phyloP scores from a whole-genome alignment of 2,888 invertebrate species.

The Heliconius charithonia region DNA sequence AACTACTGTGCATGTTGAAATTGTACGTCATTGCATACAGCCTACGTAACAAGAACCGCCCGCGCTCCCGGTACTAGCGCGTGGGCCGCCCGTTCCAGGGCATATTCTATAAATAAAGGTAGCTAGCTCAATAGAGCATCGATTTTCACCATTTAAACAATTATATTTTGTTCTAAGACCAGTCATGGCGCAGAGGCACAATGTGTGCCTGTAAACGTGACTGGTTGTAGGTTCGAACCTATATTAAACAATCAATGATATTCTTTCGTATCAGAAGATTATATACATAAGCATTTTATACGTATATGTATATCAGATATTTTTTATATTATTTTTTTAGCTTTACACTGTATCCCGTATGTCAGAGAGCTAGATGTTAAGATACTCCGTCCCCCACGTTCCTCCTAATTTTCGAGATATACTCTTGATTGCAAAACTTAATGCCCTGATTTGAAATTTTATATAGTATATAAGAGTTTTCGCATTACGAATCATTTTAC shows the following conservation, averaged over 20 bases:
- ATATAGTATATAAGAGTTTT: neutral
- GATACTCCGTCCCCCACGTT: neutral
- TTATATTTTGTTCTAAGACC: neutral
- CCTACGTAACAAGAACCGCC: constrained; percentile 20
- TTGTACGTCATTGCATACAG: constrained; percentile 25
- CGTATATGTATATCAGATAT: no score
- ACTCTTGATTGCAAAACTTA: neutral
- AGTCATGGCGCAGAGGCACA: no score
- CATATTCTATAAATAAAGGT: constrained; percentile 24
- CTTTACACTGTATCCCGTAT: no score
- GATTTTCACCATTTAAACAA: constrained; percentile 2
- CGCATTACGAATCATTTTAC: neutral
- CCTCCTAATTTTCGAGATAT: neutral
- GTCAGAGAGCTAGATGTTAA: neutral
- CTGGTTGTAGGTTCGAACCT: no score
- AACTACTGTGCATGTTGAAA: neutral
- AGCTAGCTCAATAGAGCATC: constrained; percentile 21
- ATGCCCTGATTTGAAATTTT: neutral
- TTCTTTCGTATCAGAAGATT: no score
- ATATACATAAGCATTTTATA: no score
- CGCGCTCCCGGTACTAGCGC: constrained; percentile 22
- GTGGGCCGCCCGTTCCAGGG: constrained; percentile 21
- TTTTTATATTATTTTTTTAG: no score
- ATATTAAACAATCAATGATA: no score
- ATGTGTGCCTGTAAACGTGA: no score